phyloP scores from a whole-genome alignment of 1,140 invertebrate species.

The Saxidomus purpurata region DNA sequence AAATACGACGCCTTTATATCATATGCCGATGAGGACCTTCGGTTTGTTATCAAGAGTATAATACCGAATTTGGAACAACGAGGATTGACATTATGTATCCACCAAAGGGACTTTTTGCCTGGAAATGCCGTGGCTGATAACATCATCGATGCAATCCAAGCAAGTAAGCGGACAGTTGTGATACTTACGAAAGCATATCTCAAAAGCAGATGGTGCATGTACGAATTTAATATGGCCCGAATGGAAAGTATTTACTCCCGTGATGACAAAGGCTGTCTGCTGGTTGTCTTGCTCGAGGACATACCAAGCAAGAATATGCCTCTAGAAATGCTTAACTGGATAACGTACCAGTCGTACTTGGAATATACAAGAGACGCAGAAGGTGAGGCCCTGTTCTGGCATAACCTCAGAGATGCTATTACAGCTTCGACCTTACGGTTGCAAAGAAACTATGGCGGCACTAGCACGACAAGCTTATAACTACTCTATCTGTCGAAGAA shows the following conservation, averaged over 20 bases:
- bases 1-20: no score
- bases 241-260: conserved; percentile 55
- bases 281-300: conserved; percentile 29
- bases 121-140: conserved; percentile 88
- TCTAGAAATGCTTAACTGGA: conserved; percentile 30
- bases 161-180: conserved; percentile 89
- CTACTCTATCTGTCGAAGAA: no score
- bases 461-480: no score
- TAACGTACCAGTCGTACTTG: conserved; percentile 29
- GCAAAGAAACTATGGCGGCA: no score
- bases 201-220: conserved; percentile 90
- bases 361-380: background rate
- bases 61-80: conserved; percentile 63
- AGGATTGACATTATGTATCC: no score
- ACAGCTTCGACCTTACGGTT: no score
- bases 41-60: no score
- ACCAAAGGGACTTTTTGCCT: conserved; percentile 78
- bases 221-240: conserved; percentile 60
- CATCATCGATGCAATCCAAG: conserved; percentile 88
- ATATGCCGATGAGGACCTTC: no score
- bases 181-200: conserved; percentile 89
- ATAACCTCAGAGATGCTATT: background rate
- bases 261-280: background rate
- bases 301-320: conserved; percentile 12
- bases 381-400: conserved; percentile 17